A percentile compares a stretch with the other conserved stretches of the same genome.
phyloP scores from a whole-genome alignment of 2,113 vertebrate species.

The Rhinogobius similis region DNA sequence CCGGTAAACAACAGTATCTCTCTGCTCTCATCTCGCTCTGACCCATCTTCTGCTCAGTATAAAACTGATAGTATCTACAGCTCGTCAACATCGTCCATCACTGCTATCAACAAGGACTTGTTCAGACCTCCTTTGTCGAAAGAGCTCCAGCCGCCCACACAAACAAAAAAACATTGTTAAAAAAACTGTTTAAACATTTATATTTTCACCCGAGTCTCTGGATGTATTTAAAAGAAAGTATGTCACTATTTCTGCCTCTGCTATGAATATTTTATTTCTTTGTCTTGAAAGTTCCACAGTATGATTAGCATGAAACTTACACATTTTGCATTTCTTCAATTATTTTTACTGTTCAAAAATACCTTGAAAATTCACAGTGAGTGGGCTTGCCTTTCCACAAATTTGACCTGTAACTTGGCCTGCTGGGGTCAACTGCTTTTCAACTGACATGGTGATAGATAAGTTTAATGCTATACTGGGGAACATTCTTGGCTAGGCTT shows the following conservation, averaged over 20 bases:
- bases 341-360: background rate
- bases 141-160: slow-evolving; percentile 12
- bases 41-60: slow-evolving; percentile 29
- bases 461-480: too few species aligned
- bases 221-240: background rate
- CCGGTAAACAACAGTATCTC: slow-evolving; percentile 46
- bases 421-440: too few species aligned
- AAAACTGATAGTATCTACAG: slow-evolving; percentile 48
- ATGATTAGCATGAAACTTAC: background rate
- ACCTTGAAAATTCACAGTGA: background rate
- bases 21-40: slow-evolving; percentile 23
- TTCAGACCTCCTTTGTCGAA: slow-evolving; percentile 33
- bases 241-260: background rate
- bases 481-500: too few species aligned
- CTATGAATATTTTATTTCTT: background rate
- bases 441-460: too few species aligned
- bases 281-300: background rate
- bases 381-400: too few species aligned
- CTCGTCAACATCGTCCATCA: slow-evolving; percentile 47
- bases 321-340: too few species aligned
- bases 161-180: slow-evolving; percentile 22
- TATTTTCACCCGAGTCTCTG: background rate
- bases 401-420: too few species aligned
- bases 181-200: slow-evolving; percentile 27
- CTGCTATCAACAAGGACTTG: slow-evolving; percentile 51